Base-by-base conservation (phyloP, 1,140 invertebrate species). In the Chionoecetes opilio region DNA sequence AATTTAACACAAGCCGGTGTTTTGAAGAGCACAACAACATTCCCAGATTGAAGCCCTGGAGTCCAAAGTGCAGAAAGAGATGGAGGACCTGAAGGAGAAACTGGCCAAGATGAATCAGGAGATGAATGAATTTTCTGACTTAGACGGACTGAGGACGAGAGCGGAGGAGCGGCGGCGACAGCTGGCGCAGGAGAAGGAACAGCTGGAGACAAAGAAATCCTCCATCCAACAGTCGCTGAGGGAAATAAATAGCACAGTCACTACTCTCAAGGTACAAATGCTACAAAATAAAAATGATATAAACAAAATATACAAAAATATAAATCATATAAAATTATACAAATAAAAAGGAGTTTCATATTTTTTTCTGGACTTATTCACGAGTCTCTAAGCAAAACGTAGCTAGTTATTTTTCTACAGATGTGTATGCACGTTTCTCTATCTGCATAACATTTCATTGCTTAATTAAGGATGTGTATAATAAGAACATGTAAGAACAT, bases 31-130 rank as follows among this genome's bases (percentile, higher is more conserved):
- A 34, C n/a, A 21, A 37, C 5, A 35, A 94, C 85, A 92, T 95
- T 91, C 93, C 3, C 95, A 97, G 97, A 97, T 97, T 93, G 97
- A 98, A 94, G 97, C 97, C 95, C 96, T 98, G 93, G 97, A 98
- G 96, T 97, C 97, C 29, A 98, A 98, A 96, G 97, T 98, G n/a
- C 97, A 97, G 38, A 96, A 97, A 88, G 97, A 98, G 96, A 96
- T 97, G 90, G 96, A 97, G 26, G 96, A 97, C 35, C 96, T 98
- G 34, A 97, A 97, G 96, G 97, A 97, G 53, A 97, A 97, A 92
- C 97, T 97, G 63, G 96, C 96, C 17, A 97, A 96, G 6, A 98
- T 98, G 97, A 97, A 97, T 92, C 96, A 97, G 75, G 97, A 98
- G 90, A 97, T 98, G 84, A 96, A 96, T 17, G 96, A 96, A 31